Percentiles rank a stretch among this genome's conserved stretches.
Evolutionary conservation across 2,888 invertebrate genomes (phyloP).

Genomic region (Melinaea menophilus): DNA sequence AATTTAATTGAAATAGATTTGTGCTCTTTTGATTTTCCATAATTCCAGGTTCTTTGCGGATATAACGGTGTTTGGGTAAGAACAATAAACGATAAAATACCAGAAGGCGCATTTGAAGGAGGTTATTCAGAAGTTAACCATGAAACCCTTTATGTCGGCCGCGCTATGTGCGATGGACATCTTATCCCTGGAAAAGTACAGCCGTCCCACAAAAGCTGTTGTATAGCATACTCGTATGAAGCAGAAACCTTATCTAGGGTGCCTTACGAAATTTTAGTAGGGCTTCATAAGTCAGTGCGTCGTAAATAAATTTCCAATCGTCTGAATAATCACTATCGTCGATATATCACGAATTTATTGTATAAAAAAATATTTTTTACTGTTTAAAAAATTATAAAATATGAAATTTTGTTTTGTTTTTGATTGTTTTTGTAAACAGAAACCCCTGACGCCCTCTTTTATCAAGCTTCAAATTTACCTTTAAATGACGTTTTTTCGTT

Average conservation of each 20-base stretch:
- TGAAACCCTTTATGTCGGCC: conserved; percentile 75
- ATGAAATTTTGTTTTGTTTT: no score
- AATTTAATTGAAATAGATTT: no score
- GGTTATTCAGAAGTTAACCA: conserved; percentile 62
- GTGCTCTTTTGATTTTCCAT: no score
- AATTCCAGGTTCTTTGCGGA: conserved; percentile 33
- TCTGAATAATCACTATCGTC: no score
- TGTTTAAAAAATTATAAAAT: no score
- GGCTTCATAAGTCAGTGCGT: conserved; percentile 21
- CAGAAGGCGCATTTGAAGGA: conserved; percentile 79
- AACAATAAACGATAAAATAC: conserved; percentile 74
- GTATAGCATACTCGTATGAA: conserved; percentile 72
- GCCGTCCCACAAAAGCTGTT: conserved; percentile 81
- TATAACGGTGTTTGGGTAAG: conserved; percentile 62
- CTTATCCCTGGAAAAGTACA: conserved; percentile 83
- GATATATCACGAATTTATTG: no score
- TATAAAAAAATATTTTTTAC: no score
- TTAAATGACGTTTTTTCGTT: no score
- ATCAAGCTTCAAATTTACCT: no score
- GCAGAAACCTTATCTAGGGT: conserved; percentile 21
- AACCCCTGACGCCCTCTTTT: no score
- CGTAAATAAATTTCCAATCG: no score
- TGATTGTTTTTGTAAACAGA: no score
- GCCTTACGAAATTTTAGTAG: conserved; percentile 34
- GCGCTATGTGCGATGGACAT: conserved; percentile 74